Evolutionary conservation across 2,888 invertebrate genomes (phyloP).

Genomic region (Embidobia sp.): DNA sequence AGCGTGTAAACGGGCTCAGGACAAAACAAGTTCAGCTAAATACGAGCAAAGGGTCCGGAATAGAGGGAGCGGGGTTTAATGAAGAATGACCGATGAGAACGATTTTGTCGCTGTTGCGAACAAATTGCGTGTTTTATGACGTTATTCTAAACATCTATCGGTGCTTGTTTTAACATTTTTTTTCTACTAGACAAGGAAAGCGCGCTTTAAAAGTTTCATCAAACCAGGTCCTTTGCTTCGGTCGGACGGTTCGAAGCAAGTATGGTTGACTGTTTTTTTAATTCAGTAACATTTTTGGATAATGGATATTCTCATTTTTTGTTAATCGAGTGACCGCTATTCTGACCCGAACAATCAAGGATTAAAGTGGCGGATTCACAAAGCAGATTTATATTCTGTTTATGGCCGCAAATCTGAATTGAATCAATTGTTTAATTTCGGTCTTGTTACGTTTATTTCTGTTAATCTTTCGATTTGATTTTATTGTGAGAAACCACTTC

Average conservation of each 20-base stretch:
- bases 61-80: conserved; percentile 4
- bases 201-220: conserved; percentile 27
- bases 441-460: too few relatives aligned
- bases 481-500: too few relatives aligned
- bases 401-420: too few relatives aligned
- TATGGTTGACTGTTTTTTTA: conserved; percentile 17
- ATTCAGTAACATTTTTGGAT: conserved; percentile 3
- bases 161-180: too few relatives aligned
- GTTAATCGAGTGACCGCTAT: too few relatives aligned
- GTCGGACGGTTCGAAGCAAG: too few relatives aligned
- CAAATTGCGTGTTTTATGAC: conserved; percentile 44
- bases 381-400: conserved; percentile 1
- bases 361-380: background rate
- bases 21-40: conserved; percentile 25
- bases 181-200: too few relatives aligned
- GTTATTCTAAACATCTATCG: too few relatives aligned
- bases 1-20: conserved; percentile 25
- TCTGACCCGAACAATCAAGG: background rate
- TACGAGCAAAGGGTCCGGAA: conserved; percentile 10
- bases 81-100: conserved; percentile 26
- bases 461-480: too few relatives aligned
- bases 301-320: too few relatives aligned
- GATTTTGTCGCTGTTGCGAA: conserved; percentile 38
- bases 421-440: too few relatives aligned
- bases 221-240: conserved; percentile 19